A percentile compares a stretch with the other conserved stretches of the same genome.
phyloP scores from a whole-genome alignment of 2,113 vertebrate genomes.

The Megaceryle torquata region DNA sequence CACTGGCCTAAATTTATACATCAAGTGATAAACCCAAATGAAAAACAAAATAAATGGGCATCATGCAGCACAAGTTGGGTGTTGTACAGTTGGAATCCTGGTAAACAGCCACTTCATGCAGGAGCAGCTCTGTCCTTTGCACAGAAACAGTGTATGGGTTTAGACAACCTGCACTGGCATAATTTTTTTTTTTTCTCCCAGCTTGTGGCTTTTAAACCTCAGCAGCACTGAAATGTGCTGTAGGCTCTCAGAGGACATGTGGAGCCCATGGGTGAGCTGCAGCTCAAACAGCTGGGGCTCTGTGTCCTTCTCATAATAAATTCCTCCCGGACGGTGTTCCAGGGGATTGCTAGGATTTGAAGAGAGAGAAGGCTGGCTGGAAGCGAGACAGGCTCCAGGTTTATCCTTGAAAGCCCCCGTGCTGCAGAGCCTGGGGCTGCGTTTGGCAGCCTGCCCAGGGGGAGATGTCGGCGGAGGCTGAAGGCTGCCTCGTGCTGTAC shows the following conservation, averaged over 20 bases:
- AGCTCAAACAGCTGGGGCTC: neutral
- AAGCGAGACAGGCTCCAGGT: neutral
- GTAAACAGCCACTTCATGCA: neutral
- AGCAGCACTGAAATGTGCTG: neutral
- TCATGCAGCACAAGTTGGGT: neutral
- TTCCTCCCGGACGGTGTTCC: neutral
- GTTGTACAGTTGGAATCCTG: neutral
- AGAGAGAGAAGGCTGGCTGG: conserved; percentile 1
- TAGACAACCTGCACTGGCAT: neutral
- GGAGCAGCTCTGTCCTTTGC: neutral
- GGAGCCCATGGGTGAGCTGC: neutral
- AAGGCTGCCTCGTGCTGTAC: conserved; percentile 1
- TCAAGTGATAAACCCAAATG: neutral
- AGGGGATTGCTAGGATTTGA: conserved; percentile 11
- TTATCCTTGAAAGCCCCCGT: conserved; percentile 49
- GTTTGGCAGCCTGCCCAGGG: neutral
- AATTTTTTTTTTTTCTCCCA: neutral
- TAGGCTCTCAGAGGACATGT: neutral
- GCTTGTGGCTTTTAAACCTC: neutral
- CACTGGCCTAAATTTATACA: neutral
- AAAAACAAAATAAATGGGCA: neutral
- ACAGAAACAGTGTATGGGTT: neutral
- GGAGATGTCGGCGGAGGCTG: neutral
- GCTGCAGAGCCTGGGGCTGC: conserved; percentile 18
- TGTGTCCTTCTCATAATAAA: neutral